Evolutionary conservation across 2,797 vertebrate species (phyloP).

Genomic region (Gephyroberyx darwinii): DNA sequence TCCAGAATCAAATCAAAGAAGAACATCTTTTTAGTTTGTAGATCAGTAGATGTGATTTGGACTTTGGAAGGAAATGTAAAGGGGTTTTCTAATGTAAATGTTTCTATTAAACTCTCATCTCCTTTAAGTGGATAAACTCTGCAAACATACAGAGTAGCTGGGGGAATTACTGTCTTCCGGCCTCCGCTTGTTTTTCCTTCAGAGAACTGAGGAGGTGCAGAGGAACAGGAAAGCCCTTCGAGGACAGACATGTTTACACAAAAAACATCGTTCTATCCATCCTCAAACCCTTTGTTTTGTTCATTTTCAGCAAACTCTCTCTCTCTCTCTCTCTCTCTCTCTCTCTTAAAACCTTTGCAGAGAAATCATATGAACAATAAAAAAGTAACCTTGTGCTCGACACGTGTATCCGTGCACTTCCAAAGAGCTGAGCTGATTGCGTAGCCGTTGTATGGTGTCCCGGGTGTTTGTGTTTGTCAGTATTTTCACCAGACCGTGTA

Average conservation of each 20-base stretch:
- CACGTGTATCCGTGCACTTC: no score
- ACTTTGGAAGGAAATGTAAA: constrained; percentile 19
- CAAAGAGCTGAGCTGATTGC: no score
- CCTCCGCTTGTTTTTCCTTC: constrained; percentile 58
- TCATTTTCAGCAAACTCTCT: no score
- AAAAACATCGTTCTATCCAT: no score
- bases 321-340: constrained; percentile 3
- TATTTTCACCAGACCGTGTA: no score
- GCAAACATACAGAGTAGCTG: constrained; percentile 48
- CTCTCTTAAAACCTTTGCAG: neutral
- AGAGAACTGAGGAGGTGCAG: constrained; percentile 46
- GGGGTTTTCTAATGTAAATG: constrained; percentile 42
- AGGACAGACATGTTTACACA: constrained; percentile 38
- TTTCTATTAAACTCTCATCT: constrained; percentile 30
- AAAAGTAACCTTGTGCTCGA: no score
- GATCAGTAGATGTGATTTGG: constrained; percentile 33
- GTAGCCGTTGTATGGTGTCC: no score
- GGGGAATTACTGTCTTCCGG: constrained; percentile 48
- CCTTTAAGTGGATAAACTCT: constrained; percentile 27
- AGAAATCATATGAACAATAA: no score
- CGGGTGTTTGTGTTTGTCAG: no score
- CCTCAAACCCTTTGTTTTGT: no score
- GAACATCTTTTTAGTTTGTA: constrained; percentile 25
- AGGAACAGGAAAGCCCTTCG: constrained; percentile 33
- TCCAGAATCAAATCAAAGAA: constrained; percentile 14